phyloP scores from a whole-genome alignment of 2,113 vertebrate genomes.

The Ictidomys tridecemlineatus region DNA sequence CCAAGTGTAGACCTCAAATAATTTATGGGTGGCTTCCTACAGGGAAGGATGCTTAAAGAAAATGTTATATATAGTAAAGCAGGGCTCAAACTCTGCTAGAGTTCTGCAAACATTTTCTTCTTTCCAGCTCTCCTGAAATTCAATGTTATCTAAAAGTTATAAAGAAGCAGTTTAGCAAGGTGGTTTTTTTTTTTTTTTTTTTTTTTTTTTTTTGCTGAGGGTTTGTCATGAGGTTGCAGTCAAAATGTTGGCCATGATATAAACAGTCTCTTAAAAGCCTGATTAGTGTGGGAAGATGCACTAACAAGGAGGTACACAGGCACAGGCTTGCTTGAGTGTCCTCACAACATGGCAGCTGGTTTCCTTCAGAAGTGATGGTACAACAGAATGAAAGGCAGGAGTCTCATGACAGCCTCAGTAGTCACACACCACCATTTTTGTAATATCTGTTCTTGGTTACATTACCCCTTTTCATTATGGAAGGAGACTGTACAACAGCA shows the following conservation, averaged over 20 bases:
- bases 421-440: background rate
- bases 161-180: background rate
- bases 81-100: background rate
- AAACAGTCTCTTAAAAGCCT: background rate
- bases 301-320: background rate
- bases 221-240: background rate
- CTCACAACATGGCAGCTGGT: background rate
- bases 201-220: background rate
- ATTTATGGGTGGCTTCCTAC: no score
- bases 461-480: background rate
- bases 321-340: accelerated
- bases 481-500: accelerated
- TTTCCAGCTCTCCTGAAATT: background rate
- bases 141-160: background rate
- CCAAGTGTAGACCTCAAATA: no score
- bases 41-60: background rate
- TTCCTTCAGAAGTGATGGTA: background rate
- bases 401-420: background rate
- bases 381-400: background rate
- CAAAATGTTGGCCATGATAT: background rate
- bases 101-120: background rate
- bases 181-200: no score
- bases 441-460: background rate
- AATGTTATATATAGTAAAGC: background rate
- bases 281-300: accelerated